Evolutionary conservation across 2,888 invertebrate genomes (phyloP).

Genomic region (Lasioglossum marginatum): DNA sequence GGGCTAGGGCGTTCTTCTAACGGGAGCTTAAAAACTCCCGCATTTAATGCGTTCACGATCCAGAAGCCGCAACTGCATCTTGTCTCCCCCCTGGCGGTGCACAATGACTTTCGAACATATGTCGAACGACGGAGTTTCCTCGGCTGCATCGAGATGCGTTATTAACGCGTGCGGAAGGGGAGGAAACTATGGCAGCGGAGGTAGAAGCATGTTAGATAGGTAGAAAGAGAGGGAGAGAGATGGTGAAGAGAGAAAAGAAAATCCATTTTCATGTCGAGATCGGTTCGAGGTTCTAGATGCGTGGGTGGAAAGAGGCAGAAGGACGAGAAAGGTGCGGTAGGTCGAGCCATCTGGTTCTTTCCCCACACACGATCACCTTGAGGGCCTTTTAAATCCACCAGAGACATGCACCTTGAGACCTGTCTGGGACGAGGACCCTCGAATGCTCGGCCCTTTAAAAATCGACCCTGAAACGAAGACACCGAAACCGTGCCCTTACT

Average conservation of each 20-base stretch:
- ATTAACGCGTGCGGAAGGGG: slow-evolving; percentile 72
- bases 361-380: slow-evolving; percentile 57
- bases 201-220: slow-evolving; percentile 21
- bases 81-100: slow-evolving; percentile 35
- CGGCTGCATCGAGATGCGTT: slow-evolving; percentile 78
- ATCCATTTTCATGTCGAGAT: slow-evolving; percentile 65
- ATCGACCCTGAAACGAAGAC: slow-evolving; percentile 73
- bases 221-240: slow-evolving; percentile 27
- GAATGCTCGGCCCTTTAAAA: slow-evolving; percentile 76
- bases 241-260: slow-evolving; percentile 37
- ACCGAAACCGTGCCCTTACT: slow-evolving; percentile 54
- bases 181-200: slow-evolving; percentile 24
- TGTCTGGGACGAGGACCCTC: slow-evolving; percentile 80
- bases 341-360: slow-evolving; percentile 77
- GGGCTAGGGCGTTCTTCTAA: slow-evolving; percentile 60
- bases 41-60: slow-evolving; percentile 55
- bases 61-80: slow-evolving; percentile 53
- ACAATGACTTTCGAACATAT: slow-evolving; percentile 80
- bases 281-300: slow-evolving; percentile 61
- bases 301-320: slow-evolving; percentile 65
- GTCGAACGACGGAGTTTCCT: slow-evolving; percentile 74
- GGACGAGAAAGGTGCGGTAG: slow-evolving; percentile 65
- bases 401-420: slow-evolving; percentile 82
- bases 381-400: slow-evolving; percentile 79
- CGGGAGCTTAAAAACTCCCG: slow-evolving; percentile 72